Percentiles rank a stretch among this genome's conserved stretches.
phyloP scores from a whole-genome alignment of 2,113 vertebrate species.

The Craseonycteris thonglongyai region DNA sequence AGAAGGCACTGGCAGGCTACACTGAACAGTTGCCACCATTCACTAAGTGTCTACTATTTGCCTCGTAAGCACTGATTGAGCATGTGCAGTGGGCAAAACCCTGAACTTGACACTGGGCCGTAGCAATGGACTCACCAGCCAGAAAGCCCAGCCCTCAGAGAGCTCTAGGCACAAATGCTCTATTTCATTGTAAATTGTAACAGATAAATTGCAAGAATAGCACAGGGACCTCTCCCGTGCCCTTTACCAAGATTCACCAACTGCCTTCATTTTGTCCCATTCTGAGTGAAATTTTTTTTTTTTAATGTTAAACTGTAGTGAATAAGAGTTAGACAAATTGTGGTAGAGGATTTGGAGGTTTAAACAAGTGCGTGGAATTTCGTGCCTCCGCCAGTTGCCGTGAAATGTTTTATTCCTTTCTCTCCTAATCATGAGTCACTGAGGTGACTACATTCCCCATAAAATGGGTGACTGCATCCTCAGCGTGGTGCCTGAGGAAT shows the following conservation, averaged over 20 bases:
- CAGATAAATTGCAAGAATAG: neutral
- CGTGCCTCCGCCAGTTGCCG: neutral
- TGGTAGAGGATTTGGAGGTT: neutral
- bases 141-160: neutral
- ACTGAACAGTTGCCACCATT: neutral
- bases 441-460: neutral
- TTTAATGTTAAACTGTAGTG: neutral
- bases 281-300: neutral
- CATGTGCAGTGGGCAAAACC: neutral
- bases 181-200: neutral
- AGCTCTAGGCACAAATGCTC: neutral
- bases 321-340: neutral
- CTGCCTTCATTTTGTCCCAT: neutral
- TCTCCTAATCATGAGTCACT: neutral
- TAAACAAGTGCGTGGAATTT: neutral
- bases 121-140: neutral
- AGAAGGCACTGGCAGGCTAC: neutral
- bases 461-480: neutral
- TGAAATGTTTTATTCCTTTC: neutral
- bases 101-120: neutral
- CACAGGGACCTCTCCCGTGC: neutral
- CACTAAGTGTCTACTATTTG: neutral
- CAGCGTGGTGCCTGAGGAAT: neutral
- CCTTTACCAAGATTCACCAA: neutral
- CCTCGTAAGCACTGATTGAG: neutral